These are phyloP conservation scores for Potorous gilbertii DNA, from an alignment of 2,797 vertebrate genomes.

Conservation along the genomic window DNA sequence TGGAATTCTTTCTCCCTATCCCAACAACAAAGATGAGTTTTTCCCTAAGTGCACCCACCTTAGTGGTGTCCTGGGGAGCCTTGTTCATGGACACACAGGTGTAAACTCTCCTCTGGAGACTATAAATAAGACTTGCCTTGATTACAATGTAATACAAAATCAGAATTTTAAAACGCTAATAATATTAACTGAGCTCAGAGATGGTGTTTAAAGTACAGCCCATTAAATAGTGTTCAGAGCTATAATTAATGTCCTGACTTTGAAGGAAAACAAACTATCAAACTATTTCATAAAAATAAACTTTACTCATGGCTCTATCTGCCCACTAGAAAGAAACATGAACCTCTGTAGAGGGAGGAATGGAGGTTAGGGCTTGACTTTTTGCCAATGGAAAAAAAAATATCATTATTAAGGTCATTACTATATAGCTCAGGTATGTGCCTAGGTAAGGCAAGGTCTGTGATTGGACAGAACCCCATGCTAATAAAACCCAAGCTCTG, in stretches of 20 bases:
- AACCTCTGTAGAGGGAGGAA: neutral
- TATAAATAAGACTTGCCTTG: slow-evolving; percentile 68
- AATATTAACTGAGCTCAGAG: slow-evolving; percentile 75
- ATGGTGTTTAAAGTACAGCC: slow-evolving; percentile 73
- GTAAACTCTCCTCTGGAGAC: slow-evolving; percentile 19
- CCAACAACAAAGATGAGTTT: neutral
- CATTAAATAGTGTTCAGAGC: slow-evolving; percentile 70
- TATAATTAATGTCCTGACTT: slow-evolving; percentile 69
- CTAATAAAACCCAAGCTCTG: neutral
- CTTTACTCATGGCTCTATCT: slow-evolving; percentile 31
- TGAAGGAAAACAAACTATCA: slow-evolving; percentile 70
- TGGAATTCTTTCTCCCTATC: neutral
- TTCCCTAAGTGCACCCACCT: neutral
- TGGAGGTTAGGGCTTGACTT: neutral
- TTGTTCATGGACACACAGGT: neutral
- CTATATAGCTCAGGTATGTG: neutral
- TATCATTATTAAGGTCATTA: neutral
- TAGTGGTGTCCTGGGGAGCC: neutral
- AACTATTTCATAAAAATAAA: slow-evolving; percentile 58
- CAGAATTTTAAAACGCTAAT: slow-evolving; percentile 77
- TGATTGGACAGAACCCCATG: neutral
- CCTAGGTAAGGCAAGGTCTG: neutral
- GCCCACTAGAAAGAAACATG: slow-evolving; percentile 28
- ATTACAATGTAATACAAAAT: slow-evolving; percentile 74
- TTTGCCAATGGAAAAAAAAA: neutral